Evolutionary conservation across 2,113 vertebrate genomes (phyloP), one percentile per base, ranked within the genome.

Genomic region (Chaenocephalus aceratus): DNA sequence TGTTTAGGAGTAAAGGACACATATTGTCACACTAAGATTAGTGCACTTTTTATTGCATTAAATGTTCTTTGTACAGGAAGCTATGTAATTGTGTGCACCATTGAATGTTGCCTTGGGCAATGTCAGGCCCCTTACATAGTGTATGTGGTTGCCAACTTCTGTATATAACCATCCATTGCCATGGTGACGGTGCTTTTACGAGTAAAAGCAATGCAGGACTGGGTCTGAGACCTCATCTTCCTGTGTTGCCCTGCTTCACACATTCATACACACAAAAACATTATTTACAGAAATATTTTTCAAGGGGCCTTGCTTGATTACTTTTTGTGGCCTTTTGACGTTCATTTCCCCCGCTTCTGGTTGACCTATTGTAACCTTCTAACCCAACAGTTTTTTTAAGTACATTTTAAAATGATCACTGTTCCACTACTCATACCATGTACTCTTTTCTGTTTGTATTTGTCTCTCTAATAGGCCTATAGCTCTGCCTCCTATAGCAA

Each of bases 401-500:
- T 41, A 41, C 7, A 64, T 61, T 68, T 54, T 6, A 41, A 48
- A 68, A 67, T 36, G 12, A 16, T 75, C 14, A 49, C 3, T 65
- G 18, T 1, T 10, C 34, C 44, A 65, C 23, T 18, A 62, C 48
- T 68, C 53, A 61, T 53, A 9, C 49, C 30, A 12, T 59, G 11
- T 48, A 44, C 1, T 73, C 12, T 80, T 44, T 76, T 77, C 1
- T 73, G 16, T 80, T 48, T 76, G 75, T 64, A 4, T 62, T 57
- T 9, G 15, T n/a, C 23, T 46, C 14, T 21, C 59, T 15, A 41
- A 80, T 90, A 99, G 98, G 98, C 97, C 97, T 48, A 99, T 99
- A 93, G 98, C 98, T 85, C 96, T 99, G 92, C 98, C 98, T 84
- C 98, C 98, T 44, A 97, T 99, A 85, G 97, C 98, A 85, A 99